Conservation (phyloP, 2,113 vertebrate genomes). For the Eulacestoma nigropectus region DNA sequence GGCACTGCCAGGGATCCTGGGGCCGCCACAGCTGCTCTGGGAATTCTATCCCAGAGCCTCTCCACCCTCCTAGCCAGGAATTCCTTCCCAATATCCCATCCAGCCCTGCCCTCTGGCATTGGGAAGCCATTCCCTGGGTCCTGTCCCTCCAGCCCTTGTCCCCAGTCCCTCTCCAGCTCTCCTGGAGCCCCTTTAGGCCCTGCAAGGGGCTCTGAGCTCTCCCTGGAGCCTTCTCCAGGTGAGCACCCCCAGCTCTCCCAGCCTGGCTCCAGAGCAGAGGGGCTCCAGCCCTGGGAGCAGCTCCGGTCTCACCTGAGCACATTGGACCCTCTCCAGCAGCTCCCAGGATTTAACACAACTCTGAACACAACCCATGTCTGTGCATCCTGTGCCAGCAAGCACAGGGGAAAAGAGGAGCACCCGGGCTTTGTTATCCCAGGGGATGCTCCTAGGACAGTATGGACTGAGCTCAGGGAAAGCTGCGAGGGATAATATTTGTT, state of each 20-base stretch:
- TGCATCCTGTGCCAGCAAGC: background rate
- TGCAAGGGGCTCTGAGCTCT: too few species aligned
- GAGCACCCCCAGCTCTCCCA: background rate
- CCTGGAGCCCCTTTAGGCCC: too few species aligned
- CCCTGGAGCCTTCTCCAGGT: too few species aligned
- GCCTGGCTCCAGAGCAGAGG: background rate
- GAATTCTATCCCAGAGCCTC: background rate
- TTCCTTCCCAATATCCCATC: background rate
- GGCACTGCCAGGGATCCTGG: background rate
- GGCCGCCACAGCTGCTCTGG: background rate
- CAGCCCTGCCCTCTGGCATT: accelerated
- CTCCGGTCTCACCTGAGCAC: background rate
- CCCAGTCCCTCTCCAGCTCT: too few species aligned
- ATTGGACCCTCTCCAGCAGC: background rate
- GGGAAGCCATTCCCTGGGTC: background rate
- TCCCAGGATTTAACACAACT: background rate
- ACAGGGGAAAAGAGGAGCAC: background rate
- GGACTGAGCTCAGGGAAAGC: background rate
- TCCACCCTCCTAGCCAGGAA: background rate
- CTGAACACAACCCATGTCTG: background rate
- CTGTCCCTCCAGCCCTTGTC: too few species aligned
- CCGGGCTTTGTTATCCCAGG: background rate
- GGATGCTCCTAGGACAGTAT: background rate
- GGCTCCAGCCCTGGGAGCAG: background rate
- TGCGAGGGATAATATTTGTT: background rate